Base-by-base conservation (phyloP, 2,888 invertebrate species). In the Norana najaformis region DNA sequence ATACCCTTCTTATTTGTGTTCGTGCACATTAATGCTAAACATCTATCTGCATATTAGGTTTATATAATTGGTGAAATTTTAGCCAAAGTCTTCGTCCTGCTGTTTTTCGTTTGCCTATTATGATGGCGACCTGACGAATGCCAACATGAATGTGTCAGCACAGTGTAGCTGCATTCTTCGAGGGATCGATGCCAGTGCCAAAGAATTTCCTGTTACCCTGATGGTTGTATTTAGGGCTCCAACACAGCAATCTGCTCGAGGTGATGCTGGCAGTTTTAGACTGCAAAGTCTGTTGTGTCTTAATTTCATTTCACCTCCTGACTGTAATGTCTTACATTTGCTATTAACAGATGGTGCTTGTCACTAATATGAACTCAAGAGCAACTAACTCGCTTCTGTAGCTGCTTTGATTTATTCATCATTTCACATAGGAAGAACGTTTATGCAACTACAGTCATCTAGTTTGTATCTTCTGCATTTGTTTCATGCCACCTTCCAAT, bases 21-120 rank as follows among this genome's bases (percentile, higher is more conserved):
- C n/a, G n/a, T 69, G 8, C 69, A 69, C n/a, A 13, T 11, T n/a
- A n/a, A 69, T 8, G 69, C 30, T 69, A 8, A n/a, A 6, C 3
- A 69, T 69, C 69, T n/a, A 13, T 69, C n/a, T 30, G 69, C 69
- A 11, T 69, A 8, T 69, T 69, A 69, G n/a, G 69, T 69, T 69
- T 69, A n/a, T n/a, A 11, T n/a, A 69, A 30, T 69, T 69, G 69
- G 69, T 69, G 69, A 69, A n/a, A 69, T 85, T 85, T 85, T 37
- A 85, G 85, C 35, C 85, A 36, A 85, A 36, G 37, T 85, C 85
- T 37, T 85, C 85, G 8, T 18, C 37, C 37, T 85, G 35, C 36
- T 36, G 85, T 23, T 85, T 85, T 37, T 85, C 37, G 36, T 85
- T 85, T 85, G 85, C 85, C 85, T 37, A 85, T 85, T 85, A 85